These are phyloP conservation scores for Tetranychus cinnabarinus DNA, from an alignment of 1,140 invertebrate genomes.

Conservation along the genomic window DNA sequence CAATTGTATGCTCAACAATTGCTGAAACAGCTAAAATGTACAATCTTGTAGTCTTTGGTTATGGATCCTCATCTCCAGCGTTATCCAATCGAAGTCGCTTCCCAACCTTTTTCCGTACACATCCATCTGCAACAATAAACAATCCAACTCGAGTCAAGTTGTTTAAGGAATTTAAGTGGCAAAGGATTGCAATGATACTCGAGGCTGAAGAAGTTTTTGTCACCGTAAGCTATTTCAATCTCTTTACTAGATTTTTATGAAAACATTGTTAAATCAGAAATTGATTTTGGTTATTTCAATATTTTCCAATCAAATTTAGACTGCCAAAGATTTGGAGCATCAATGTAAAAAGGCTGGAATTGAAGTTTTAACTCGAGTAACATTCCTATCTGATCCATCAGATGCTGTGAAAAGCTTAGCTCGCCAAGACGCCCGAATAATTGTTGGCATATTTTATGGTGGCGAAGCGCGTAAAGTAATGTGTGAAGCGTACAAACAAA, in stretches of 20 bases:
- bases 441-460: conserved; percentile 93
- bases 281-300: background rate
- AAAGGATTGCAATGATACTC: conserved; percentile 81
- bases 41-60: conserved; percentile 95
- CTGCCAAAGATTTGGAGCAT: conserved; percentile 85
- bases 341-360: conserved; percentile 77
- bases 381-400: conserved; percentile 82
- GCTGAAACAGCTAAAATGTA: conserved; percentile 98
- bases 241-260: background rate
- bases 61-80: conserved; percentile 90
- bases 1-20: conserved; percentile 95
- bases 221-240: conserved; percentile 39
- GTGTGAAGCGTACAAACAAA: conserved; percentile 80
- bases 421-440: conserved; percentile 76
- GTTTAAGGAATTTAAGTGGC: conserved; percentile 92
- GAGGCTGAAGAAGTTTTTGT: conserved; percentile 98
- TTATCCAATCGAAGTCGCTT: conserved; percentile 90
- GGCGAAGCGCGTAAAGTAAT: conserved; percentile 81
- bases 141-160: conserved; percentile 92
- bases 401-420: conserved; percentile 80
- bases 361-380: conserved; percentile 83
- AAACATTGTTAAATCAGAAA: background rate
- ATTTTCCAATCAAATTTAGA: conserved; percentile 30
- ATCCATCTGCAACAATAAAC: conserved; percentile 95
- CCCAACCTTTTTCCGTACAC: conserved; percentile 91